These are phyloP conservation scores for Gonocerus acuteangulatus DNA, from an alignment of 2,888 invertebrate species.

Conservation along the genomic window DNA sequence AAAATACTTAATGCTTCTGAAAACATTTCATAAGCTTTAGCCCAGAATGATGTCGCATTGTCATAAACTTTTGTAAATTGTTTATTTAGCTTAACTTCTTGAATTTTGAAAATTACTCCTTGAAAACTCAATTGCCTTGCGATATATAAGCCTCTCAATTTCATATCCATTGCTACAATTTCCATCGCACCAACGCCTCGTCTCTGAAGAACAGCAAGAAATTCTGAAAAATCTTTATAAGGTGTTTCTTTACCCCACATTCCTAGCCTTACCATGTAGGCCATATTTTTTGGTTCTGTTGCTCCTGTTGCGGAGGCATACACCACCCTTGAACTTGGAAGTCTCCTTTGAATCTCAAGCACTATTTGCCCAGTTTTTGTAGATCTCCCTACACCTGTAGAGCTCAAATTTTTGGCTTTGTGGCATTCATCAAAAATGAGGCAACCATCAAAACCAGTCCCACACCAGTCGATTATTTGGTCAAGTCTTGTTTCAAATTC, in stretches of 20 bases:
- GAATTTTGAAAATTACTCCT: conserved; percentile 53
- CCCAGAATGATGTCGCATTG: conserved; percentile 52
- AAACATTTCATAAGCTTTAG: conserved; percentile 51
- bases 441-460: conserved; percentile 88
- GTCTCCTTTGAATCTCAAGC: conserved; percentile 52
- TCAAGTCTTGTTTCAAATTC: conserved; percentile 91
- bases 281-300: conserved; percentile 58
- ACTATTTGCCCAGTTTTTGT: conserved; percentile 57
- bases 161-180: conserved; percentile 61
- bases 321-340: conserved; percentile 52
- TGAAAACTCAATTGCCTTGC: conserved; percentile 57
- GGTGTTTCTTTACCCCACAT: conserved; percentile 57
- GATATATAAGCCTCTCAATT: conserved; percentile 56
- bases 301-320: conserved; percentile 54
- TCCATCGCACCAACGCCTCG: conserved; percentile 61
- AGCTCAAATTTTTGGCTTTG: conserved; percentile 57
- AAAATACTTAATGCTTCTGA: conserved; percentile 89
- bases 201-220: conserved; percentile 54
- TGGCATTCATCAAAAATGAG: conserved; percentile 62
- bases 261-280: conserved; percentile 60
- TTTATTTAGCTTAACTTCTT: conserved; percentile 50
- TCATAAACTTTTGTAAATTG: conserved; percentile 52
- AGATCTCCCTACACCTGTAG: conserved; percentile 54
- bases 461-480: conserved; percentile 96
- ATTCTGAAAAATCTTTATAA: conserved; percentile 53